Percentiles rank a stretch among this genome's conserved stretches.
Evolutionary conservation across 2,113 vertebrate genomes (phyloP).

Genomic region (Peromyscus californicus): DNA sequence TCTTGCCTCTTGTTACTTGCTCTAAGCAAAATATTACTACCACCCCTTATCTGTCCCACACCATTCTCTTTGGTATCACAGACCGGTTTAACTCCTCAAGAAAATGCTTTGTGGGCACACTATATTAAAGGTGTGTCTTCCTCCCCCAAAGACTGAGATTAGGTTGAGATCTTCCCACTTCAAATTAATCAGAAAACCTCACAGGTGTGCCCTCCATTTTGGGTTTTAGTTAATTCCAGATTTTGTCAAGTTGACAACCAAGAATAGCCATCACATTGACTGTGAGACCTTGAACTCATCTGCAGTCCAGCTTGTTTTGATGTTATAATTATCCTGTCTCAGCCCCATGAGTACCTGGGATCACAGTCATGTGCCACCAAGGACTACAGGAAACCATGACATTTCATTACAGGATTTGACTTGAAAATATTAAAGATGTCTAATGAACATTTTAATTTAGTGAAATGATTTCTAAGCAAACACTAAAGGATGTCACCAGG

Average conservation of each 20-base stretch:
- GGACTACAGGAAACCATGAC: not conserved
- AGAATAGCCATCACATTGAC: not conserved
- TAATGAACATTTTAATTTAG: conserved; percentile 39
- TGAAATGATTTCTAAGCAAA: conserved; percentile 43
- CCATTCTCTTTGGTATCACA: too few relatives aligned
- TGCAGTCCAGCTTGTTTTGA: not conserved
- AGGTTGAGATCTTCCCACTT: not conserved
- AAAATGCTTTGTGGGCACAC: too few relatives aligned
- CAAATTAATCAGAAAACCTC: not conserved
- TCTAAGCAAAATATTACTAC: too few relatives aligned
- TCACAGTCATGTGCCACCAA: not conserved
- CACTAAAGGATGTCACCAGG: not conserved
- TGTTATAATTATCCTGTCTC: not conserved
- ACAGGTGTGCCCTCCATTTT: too few relatives aligned
- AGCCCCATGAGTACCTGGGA: not conserved
- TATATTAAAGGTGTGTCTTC: not conserved
- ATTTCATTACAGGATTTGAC: not conserved
- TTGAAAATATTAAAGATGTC: conserved; percentile 30
- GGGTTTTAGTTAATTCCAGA: too few relatives aligned
- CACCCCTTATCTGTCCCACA: too few relatives aligned
- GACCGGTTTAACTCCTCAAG: too few relatives aligned
- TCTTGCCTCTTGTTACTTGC: too few relatives aligned
- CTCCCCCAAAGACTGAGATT: not conserved
- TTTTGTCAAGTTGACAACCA: too few relatives aligned
- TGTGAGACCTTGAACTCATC: not conserved